Percentiles rank a stretch among this genome's conserved stretches.
phyloP scores from a whole-genome alignment of 1,140 invertebrate genomes.

The Aphidius ervi region DNA sequence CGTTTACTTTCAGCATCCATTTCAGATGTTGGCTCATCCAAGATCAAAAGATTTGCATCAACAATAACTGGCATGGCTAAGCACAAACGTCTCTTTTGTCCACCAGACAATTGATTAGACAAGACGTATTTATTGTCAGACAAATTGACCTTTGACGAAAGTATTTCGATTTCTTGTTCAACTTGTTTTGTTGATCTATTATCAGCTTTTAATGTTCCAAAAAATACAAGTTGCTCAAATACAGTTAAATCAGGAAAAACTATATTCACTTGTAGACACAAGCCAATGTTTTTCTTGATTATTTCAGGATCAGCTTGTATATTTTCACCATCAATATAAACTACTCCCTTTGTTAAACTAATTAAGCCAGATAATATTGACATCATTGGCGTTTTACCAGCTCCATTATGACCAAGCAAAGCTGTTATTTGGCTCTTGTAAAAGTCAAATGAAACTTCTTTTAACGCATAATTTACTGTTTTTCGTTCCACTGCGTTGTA shows the following conservation, averaged over 20 bases:
- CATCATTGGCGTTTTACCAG: constrained; percentile 81
- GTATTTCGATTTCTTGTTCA: no score
- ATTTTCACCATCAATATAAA: constrained; percentile 63
- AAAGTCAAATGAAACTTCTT: constrained; percentile 59
- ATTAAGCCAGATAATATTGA: constrained; percentile 60
- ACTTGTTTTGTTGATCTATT: no score
- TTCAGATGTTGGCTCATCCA: no score
- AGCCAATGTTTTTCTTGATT: constrained; percentile 60
- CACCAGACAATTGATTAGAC: no score
- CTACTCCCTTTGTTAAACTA: constrained; percentile 60
- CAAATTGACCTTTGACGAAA: no score
- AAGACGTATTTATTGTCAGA: no score
- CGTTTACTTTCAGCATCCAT: no score
- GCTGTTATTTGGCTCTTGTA: constrained; percentile 65
- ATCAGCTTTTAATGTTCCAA: constrained; percentile 41
- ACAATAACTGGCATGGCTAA: no score
- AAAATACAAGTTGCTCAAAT: constrained; percentile 85
- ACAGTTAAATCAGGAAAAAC: constrained; percentile 89
- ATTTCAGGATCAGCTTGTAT: constrained; percentile 53
- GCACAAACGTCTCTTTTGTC: no score
- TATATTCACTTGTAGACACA: constrained; percentile 94
- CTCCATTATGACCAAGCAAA: constrained; percentile 81
- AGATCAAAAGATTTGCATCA: no score
- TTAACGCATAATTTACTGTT: constrained; percentile 41
- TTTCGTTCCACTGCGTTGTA: constrained; percentile 33